Base-by-base conservation (phyloP, 2,113 vertebrate species). In the Pholis gunnellus region DNA sequence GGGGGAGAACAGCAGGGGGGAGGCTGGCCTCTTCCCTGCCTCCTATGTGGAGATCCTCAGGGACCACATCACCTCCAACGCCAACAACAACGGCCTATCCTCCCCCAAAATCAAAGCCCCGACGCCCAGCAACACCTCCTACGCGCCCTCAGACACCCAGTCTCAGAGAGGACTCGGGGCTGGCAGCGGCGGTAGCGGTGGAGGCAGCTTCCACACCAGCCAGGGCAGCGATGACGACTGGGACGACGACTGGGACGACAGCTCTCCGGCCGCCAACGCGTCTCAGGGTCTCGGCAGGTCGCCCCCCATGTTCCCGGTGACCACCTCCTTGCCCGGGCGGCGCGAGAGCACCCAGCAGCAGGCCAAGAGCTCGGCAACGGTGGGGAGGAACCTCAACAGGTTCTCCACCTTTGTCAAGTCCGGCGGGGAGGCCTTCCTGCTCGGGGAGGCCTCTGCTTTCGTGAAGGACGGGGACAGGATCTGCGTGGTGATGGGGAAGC, bases 331-430 rank as follows among this genome's bases (percentile, higher is more conserved):
- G 11, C 90, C 94, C 0, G 72, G 82, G n/a, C 22, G 91, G 7
- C 91, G 95, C 0, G 90, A 90, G 0, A 90, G 85, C 3, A 72
- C 84, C 80, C 94, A 91, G 0, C 95, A 87, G 31, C 92, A 94
- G 14, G 93, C 97, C 86, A 98, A 97, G 94, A 96, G 97, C 90
- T 97, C 97, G 0, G 97, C 96, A 68, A 99, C 97, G 0, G 97
- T 99, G 44, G 96, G 97, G 79, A 96, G 97, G 73, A 99, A 99
- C 93, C 96, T 99, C 73, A 99, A 99, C 92, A 96, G 98, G 89
- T 99, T 99, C 94, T 97, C 98, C 70, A 98, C 97, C 48, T 99
- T 99, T 2, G 97, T 99, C 60, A 99, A 99, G 92, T 98, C 97
- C 0, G 98, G 98, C 0, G 98, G 98, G 0, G 98, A 99, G 87